These are phyloP conservation scores for Myanophis thanlyinensis DNA, from an alignment of 2,113 vertebrate genomes.

Conservation along the genomic window DNA sequence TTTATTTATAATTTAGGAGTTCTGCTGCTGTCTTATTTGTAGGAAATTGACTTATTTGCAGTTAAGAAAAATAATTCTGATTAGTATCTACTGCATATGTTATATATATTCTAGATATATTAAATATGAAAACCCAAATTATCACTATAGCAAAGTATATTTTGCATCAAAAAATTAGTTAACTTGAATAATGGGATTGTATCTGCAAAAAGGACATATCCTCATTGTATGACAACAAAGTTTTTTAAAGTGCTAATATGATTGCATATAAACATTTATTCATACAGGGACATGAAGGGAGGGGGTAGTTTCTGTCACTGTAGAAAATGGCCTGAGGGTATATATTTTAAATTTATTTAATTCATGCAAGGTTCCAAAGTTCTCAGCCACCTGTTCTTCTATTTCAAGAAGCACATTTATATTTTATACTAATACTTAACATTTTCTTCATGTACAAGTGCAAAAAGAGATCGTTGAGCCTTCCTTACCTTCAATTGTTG, in stretches of 20 bases:
- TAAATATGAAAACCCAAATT: not conserved
- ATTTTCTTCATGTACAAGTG: not conserved
- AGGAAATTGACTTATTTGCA: not conserved
- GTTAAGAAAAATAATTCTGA: not conserved
- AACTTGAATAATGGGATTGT: not conserved
- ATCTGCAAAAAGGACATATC: not conserved
- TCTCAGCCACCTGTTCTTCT: not conserved
- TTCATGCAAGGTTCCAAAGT: not conserved
- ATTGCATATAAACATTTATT: not conserved
- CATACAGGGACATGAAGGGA: not conserved
- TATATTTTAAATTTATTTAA: not conserved
- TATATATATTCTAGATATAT: not conserved
- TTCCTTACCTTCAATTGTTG: constrained; percentile 92
- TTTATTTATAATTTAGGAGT: not conserved
- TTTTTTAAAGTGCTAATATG: not conserved
- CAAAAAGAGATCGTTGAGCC: not conserved
- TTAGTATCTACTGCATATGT: not conserved
- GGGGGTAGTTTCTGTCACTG: too few species aligned
- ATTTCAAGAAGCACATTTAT: not conserved
- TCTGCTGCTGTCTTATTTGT: not conserved
- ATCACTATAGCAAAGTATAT: not conserved
- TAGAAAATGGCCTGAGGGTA: not conserved
- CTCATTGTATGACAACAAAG: not conserved
- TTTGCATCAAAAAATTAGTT: not conserved
- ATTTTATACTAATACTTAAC: not conserved